Evolutionary conservation across 2,113 vertebrate species (phyloP).

Genomic region (Zosterops lateralis): DNA sequence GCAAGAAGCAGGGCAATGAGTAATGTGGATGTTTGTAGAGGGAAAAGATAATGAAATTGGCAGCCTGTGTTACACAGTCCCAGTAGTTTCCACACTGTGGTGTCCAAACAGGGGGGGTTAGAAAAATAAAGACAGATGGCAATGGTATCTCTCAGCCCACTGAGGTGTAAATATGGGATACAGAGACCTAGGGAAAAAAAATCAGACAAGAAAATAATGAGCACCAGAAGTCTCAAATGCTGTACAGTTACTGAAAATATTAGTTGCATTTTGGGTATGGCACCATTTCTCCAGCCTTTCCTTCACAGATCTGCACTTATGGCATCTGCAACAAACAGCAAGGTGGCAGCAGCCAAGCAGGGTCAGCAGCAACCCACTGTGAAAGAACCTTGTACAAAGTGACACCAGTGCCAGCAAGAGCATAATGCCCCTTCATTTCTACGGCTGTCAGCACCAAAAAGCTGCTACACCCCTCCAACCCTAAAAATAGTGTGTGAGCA

Average conservation of each 20-base stretch:
- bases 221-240: neutral
- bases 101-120: conserved; percentile 44
- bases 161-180: conserved; percentile 49
- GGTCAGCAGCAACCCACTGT: neutral
- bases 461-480: neutral
- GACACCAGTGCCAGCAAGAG: neutral
- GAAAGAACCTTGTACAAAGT: neutral
- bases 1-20: neutral
- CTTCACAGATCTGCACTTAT: neutral
- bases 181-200: neutral
- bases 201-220: neutral
- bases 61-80: neutral
- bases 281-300: neutral
- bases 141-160: conserved; percentile 36
- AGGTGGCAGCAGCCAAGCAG: neutral
- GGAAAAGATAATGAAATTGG: conserved; percentile 53
- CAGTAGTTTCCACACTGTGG: neutral
- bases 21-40: conserved; percentile 12
- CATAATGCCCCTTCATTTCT: neutral
- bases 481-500: neutral
- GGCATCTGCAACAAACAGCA: neutral
- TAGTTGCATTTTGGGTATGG: neutral
- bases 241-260: neutral
- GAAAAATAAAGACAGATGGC: conserved; percentile 76
- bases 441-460: neutral